Evolutionary conservation across 2,797 vertebrate species (phyloP).

Genomic region (Amblyopsis hoosieri): DNA sequence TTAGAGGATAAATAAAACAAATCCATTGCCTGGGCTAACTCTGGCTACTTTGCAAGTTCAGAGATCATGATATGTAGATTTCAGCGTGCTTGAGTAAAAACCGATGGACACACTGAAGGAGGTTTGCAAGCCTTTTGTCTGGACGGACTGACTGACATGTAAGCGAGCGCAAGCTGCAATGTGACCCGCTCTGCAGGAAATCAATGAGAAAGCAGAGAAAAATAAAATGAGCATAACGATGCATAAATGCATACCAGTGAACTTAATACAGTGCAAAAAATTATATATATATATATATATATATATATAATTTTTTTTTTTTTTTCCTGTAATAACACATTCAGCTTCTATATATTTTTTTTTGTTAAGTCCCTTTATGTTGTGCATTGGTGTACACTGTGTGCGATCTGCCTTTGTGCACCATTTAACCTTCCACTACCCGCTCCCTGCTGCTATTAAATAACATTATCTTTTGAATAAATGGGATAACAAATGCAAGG

Average conservation of each 20-base stretch:
- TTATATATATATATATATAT: slow-evolving; percentile 60
- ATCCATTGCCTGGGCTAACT: slow-evolving; percentile 29
- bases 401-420: slow-evolving; percentile 1
- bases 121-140: slow-evolving; percentile 44
- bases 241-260: slow-evolving; percentile 75
- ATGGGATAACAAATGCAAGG: slow-evolving; percentile 77
- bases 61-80: slow-evolving; percentile 49
- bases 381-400: too few species aligned
- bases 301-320: slow-evolving; percentile 30
- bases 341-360: slow-evolving; percentile 74
- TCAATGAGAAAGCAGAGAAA: slow-evolving; percentile 32
- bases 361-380: slow-evolving; percentile 53
- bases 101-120: slow-evolving; percentile 34
- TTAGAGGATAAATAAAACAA: slow-evolving; percentile 39
- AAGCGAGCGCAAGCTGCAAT: slow-evolving; percentile 58
- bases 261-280: slow-evolving; percentile 80
- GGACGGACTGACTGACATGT: slow-evolving; percentile 48
- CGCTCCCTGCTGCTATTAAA: slow-evolving; percentile 72
- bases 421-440: too few species aligned
- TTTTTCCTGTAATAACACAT: slow-evolving; percentile 75
- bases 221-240: slow-evolving; percentile 55
- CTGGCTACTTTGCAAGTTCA: slow-evolving; percentile 25
- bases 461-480: slow-evolving; percentile 82
- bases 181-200: slow-evolving; percentile 54
- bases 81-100: slow-evolving; percentile 43